These are phyloP conservation scores for Psammodynastes pulverulentus DNA, from an alignment of 2,113 vertebrate genomes.

Conservation along the genomic window DNA sequence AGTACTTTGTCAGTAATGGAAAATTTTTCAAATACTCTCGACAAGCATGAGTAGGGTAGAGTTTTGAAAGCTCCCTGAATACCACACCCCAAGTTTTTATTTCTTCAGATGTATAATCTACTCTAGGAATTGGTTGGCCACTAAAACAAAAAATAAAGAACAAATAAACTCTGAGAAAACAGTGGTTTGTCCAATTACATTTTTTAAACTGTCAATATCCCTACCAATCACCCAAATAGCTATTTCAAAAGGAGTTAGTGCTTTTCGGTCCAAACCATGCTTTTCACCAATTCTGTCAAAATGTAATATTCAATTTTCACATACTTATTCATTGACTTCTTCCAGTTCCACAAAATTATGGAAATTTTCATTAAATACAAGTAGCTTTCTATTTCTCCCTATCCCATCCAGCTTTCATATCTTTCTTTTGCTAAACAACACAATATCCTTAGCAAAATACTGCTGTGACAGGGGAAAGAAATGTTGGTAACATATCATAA, in stretches of 20 bases:
- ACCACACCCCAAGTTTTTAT: slow-evolving; percentile 91
- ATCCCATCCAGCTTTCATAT: neutral
- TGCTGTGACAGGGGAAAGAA: neutral
- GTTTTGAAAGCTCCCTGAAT: slow-evolving; percentile 89
- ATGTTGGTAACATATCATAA: neutral
- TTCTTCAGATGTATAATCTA: slow-evolving; percentile 91
- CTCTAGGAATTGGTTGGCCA: slow-evolving; percentile 89
- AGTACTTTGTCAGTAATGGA: slow-evolving; percentile 88
- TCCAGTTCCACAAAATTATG: slow-evolving; percentile 8
- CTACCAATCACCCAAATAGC: neutral
- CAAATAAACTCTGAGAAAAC: neutral
- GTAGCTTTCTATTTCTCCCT: slow-evolving; percentile 1
- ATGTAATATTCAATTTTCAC: neutral
- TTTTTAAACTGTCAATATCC: too few species aligned
- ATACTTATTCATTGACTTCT: neutral
- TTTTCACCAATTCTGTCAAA: neutral
- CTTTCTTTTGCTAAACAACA: slow-evolving; percentile 7
- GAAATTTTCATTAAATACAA: slow-evolving; percentile 22
- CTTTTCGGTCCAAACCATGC: neutral
- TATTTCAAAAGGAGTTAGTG: neutral
- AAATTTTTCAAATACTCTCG: slow-evolving; percentile 93
- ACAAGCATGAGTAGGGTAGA: slow-evolving; percentile 96
- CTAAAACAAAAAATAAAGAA: slow-evolving; percentile 61
- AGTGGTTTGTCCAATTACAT: neutral
- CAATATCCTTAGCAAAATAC: neutral